Evolutionary conservation across 2,113 vertebrate species (phyloP).

Genomic region (Cyrtonyx montezumae): DNA sequence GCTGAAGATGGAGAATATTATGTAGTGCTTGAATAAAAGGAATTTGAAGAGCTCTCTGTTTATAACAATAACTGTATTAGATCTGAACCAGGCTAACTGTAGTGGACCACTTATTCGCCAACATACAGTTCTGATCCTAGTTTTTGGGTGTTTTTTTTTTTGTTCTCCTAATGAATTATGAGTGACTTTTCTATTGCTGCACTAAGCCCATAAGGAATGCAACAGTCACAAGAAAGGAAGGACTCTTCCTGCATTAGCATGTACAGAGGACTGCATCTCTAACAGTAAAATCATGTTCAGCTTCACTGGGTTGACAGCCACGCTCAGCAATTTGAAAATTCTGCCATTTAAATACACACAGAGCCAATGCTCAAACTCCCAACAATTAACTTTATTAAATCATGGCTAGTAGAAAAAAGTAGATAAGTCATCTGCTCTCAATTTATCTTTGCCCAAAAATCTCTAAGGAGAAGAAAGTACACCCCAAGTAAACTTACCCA

Average conservation of each 20-base stretch:
- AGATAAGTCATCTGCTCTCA: not conserved
- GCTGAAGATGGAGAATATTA: not conserved
- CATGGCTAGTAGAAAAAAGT: not conserved
- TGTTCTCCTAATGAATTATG: not conserved
- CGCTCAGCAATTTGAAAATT: constrained; percentile 12
- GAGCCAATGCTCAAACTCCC: not conserved
- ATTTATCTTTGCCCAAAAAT: not conserved
- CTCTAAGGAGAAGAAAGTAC: not conserved
- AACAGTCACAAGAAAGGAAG: not conserved
- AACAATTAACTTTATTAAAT: not conserved
- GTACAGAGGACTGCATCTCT: not conserved
- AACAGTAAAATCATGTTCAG: not conserved
- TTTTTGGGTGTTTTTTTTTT: not conserved
- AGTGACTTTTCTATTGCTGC: not conserved
- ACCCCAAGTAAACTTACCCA: not conserved
- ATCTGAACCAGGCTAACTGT: not conserved
- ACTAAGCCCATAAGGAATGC: not conserved
- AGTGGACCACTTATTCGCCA: not conserved
- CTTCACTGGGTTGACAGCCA: not conserved
- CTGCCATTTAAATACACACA: not conserved
- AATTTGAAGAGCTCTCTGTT: not conserved
- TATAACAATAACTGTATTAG: not conserved
- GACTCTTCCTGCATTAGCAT: not conserved
- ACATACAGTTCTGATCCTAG: not conserved
- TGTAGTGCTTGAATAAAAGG: not conserved